phyloP scores from a whole-genome alignment of 2,888 invertebrate species.

The Epinotia demarniana region DNA sequence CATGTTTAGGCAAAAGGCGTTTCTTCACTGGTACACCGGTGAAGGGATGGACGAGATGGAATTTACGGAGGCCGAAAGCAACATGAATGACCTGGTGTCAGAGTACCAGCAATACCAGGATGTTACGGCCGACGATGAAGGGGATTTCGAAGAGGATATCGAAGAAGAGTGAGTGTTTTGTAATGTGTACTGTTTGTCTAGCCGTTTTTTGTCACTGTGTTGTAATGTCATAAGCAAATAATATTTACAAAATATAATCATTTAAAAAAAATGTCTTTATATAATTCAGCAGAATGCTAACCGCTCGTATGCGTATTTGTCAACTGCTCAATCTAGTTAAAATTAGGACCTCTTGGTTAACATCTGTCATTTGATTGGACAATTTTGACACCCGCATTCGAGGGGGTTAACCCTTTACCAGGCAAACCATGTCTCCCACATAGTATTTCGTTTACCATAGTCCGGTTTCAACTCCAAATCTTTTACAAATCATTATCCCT shows the following conservation, averaged over 20 bases:
- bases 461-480: too few relatives aligned
- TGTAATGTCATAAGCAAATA: slow-evolving; percentile 21
- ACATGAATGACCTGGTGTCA: slow-evolving; percentile 93
- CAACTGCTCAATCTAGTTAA: too few relatives aligned
- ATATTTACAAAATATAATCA: not conserved
- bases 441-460: too few relatives aligned
- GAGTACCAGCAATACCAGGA: slow-evolving; percentile 95
- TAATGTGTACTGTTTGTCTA: slow-evolving; percentile 19
- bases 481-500: too few relatives aligned
- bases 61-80: slow-evolving; percentile 95
- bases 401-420: too few relatives aligned
- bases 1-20: slow-evolving; percentile 95
- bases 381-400: too few relatives aligned
- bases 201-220: slow-evolving; percentile 25
- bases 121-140: slow-evolving; percentile 91
- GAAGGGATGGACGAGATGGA: slow-evolving; percentile 97
- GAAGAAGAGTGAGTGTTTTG: slow-evolving; percentile 22
- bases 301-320: too few relatives aligned
- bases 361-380: too few relatives aligned
- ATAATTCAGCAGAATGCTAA: too few relatives aligned
- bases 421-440: too few relatives aligned
- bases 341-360: too few relatives aligned
- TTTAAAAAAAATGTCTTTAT: not conserved
- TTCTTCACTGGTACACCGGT: slow-evolving; percentile 96
- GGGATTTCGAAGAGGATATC: slow-evolving; percentile 88